Evolutionary conservation across 1,140 invertebrate species (phyloP), one percentile per base, ranked within the genome.

Genomic region (Gerris buenoi): DNA sequence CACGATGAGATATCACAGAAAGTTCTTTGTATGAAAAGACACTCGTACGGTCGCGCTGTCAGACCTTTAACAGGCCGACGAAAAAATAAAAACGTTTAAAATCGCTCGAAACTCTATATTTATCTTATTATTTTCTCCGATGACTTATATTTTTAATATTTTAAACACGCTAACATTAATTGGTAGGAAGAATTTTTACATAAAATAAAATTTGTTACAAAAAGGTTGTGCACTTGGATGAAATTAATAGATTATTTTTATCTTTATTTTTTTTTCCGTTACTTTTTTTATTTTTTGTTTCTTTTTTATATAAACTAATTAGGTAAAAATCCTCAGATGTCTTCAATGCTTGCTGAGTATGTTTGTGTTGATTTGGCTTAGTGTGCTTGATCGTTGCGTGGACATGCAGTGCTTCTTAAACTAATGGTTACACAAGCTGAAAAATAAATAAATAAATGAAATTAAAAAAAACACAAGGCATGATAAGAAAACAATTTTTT

Each of bases 341-440:
- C 86, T 87, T 89, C 87, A 89, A 89, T 89, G 87, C 87, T 86
- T 87, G 87, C 87, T 88, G 86, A 83, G 83, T 88, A 81, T 83
- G 81, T 81, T 85, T 87, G 83, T 86, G 80, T 82, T 69, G 77
- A 25, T 60, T 60, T 60, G 79, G 80, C 76, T 77, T 76, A 77
- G 79, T 79, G 78, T 70, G 65, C 69, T 74, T 68, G 71, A 71
- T 73, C 71, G 71, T 73, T 74, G 73, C 71, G 74, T 74, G 70
- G 74, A 69, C 67, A 72, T 71, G 33, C 64, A 65, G 58, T 66
- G 79, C 82, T 81, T 81, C 80, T 81, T 82, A 84, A 82, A 83
- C 82, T 84, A 84, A 86, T 83, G 86, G 82, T 85, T 86, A 87
- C 85, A 88, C 86, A 87, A 87, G 85, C 86, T 88, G 85, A 74